phyloP scores from a whole-genome alignment of 92 coral and sea anemone species.

The Palythoa caribaeorum region DNA sequence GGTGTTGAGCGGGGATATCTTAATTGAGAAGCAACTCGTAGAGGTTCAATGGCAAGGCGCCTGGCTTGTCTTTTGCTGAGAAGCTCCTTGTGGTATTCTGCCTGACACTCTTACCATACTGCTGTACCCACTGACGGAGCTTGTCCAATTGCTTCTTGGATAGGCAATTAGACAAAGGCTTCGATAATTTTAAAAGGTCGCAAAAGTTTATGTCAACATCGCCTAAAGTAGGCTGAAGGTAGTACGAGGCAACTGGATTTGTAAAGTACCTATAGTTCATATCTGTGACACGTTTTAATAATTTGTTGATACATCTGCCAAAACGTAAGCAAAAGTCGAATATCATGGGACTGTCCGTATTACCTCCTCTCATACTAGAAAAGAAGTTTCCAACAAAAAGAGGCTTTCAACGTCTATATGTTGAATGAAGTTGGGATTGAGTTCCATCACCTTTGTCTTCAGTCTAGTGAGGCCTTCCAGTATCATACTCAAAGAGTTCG shows the following conservation, averaged over 20 bases:
- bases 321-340: neutral
- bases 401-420: no score
- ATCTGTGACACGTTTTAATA: conserved; percentile 55
- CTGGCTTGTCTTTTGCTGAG: conserved; percentile 66
- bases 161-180: neutral
- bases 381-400: no score
- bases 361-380: neutral
- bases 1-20: no score
- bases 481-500: neutral
- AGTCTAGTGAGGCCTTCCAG: no score
- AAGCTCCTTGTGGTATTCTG: neutral
- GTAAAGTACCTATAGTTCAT: conserved; percentile 57
- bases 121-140: neutral
- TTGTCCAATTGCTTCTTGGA: conserved; percentile 39
- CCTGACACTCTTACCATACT: conserved; percentile 55
- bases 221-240: conserved; percentile 54
- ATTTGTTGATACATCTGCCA: conserved; percentile 53
- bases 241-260: conserved; percentile 59
- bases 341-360: conserved; percentile 1
- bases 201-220: conserved; percentile 28
- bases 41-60: conserved; percentile 64
- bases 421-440: no score
- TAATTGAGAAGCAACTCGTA: no score
- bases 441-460: no score
- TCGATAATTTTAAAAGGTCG: conserved; percentile 43